These are phyloP conservation scores for Sinelater perroti DNA, from an alignment of 2,888 invertebrate species.

Conservation along the genomic window DNA sequence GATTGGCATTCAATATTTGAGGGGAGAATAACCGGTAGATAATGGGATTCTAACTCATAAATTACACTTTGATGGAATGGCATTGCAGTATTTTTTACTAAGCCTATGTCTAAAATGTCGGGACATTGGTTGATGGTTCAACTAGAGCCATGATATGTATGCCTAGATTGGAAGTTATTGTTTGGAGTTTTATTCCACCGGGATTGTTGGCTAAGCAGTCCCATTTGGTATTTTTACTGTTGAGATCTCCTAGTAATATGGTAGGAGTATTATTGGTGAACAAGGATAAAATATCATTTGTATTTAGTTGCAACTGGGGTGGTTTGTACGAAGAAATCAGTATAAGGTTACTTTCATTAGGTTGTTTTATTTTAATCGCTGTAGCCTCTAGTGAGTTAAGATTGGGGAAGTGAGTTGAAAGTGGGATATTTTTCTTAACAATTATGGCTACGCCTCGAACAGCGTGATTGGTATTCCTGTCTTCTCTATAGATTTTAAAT, in stretches of 20 bases:
- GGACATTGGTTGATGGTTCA: too few species aligned
- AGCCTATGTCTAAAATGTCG: too few species aligned
- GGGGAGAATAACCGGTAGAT: too few species aligned
- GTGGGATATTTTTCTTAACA: not conserved
- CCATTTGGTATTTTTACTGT: too few species aligned
- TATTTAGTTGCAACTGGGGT: not conserved
- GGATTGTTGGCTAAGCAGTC: too few species aligned
- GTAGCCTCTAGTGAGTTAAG: conserved; percentile 2
- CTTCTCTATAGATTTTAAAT: conserved; percentile 3
- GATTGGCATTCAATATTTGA: too few species aligned
- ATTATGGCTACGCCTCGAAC: conserved; percentile 1
- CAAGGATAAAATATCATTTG: conserved; percentile 1
- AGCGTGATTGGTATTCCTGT: not conserved
- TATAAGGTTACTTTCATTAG: not conserved
- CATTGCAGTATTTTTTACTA: too few species aligned
- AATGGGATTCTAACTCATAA: too few species aligned
- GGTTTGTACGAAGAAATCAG: conserved; percentile 1
- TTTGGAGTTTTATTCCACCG: too few species aligned
- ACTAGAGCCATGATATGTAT: too few species aligned
- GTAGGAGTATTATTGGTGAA: conserved; percentile 4
- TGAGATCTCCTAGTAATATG: not conserved
- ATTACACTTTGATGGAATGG: too few species aligned
- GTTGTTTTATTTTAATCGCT: conserved; percentile 5
- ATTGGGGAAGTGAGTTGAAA: conserved; percentile 2
- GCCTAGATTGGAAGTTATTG: too few species aligned